Evolutionary conservation across 2,888 invertebrate genomes (phyloP).

Genomic region (Leptopilina myrica): DNA sequence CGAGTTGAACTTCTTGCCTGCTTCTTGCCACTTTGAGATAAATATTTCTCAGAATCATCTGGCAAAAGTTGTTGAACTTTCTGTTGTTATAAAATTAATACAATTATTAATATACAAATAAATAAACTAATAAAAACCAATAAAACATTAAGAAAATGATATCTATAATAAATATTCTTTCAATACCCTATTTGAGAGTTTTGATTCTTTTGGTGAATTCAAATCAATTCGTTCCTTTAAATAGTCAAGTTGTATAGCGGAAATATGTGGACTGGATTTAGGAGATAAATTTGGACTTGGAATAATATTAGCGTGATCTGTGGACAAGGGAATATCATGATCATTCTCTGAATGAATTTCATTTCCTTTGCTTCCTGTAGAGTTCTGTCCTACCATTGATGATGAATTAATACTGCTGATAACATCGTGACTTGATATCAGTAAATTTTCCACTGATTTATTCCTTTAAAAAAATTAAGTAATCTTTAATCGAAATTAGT

Average conservation of each 20-base stretch:
- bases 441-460: slow-evolving; percentile 27
- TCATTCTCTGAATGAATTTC: slow-evolving; percentile 67
- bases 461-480: slow-evolving; percentile 18
- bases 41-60: slow-evolving; percentile 69
- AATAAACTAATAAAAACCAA: no score
- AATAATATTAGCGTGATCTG: slow-evolving; percentile 73
- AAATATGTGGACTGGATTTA: slow-evolving; percentile 76
- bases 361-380: slow-evolving; percentile 72
- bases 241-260: slow-evolving; percentile 52
- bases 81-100: slow-evolving; percentile 55
- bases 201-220: slow-evolving; percentile 59
- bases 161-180: background rate
- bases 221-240: slow-evolving; percentile 58
- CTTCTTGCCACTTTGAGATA: slow-evolving; percentile 68
- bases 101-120: background rate
- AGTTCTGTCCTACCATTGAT: slow-evolving; percentile 78
- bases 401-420: slow-evolving; percentile 82
- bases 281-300: slow-evolving; percentile 79
- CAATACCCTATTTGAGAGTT: slow-evolving; percentile 61
- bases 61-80: slow-evolving; percentile 72
- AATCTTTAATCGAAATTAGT: slow-evolving; percentile 29
- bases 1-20: slow-evolving; percentile 78
- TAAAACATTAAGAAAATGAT: no score
- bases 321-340: slow-evolving; percentile 72
- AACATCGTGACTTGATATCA: slow-evolving; percentile 81